Evolutionary conservation across 2,888 invertebrate genomes (phyloP), one percentile per base, ranked within the genome.

Genomic region (Synanthedon formicaeformis): DNA sequence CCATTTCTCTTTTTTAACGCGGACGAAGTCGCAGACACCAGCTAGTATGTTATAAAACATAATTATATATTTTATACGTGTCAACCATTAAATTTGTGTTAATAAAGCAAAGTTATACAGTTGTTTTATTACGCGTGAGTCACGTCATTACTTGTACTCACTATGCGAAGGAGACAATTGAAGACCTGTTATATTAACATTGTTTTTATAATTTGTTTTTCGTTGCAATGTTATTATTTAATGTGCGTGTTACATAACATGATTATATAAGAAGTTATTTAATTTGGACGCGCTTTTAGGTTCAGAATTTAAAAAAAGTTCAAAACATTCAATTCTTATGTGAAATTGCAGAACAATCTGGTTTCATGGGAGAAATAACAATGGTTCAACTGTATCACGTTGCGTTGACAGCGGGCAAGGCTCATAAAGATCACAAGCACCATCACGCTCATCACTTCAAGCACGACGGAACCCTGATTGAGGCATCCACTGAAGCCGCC

Each of bases 351-450:
- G 92, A 89, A 52, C 83, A 91, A 57, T 88, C 90, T 8, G 93
- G 93, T 48, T 81, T 92, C 63, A 75, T 92, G 54, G 93, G 93
- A 2, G 95, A 95, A 80, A 73, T 95, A 55, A 95, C 95, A 2
- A 91, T 95, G 90, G 75, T 95, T 1, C 94, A 95, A 71, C 75
- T 95, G 14, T 95, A 95, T 79, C 91, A 90, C 55, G 93, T 94
- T 0, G 95, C 95, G 0, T 71, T 95, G 55, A 94, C 94, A 2
- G 95, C 95, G 2, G 95, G 95, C 0, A 95, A 95, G 75, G 95
- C 95, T 0, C 95, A 95, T 79, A 92, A 92, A 59, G 94, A 95
- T 67, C 95, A 95, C 78, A 95, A 95, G 68, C 95, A 95, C 68
- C 95, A 95, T 70, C 95, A 95, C 76, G 94, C 91, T 0, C 94